A percentile compares a stretch with the other conserved stretches of the same genome.
These are phyloP conservation scores for Meloidogyne floridensis DNA, from an alignment of 1,140 invertebrate genomes.

Conservation along the genomic window DNA sequence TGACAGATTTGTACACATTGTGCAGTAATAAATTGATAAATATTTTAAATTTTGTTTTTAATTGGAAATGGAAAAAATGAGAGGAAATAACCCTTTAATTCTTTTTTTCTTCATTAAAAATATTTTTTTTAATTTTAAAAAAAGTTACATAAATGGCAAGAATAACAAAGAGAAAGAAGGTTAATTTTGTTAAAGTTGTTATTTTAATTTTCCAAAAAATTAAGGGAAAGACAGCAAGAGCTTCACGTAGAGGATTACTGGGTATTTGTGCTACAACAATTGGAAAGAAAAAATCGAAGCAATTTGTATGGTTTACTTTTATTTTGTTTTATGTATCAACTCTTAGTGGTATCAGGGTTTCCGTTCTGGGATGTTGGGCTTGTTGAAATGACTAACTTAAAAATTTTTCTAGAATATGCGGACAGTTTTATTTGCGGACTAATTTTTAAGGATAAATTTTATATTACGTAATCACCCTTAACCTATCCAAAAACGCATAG, in stretches of 20 bases:
- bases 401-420: too few relatives aligned
- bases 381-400: too few relatives aligned
- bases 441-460: too few relatives aligned
- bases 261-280: constrained; percentile 19
- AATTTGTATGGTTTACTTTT: constrained; percentile 44
- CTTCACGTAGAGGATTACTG: constrained; percentile 37
- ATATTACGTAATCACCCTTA: too few relatives aligned
- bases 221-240: constrained; percentile 47
- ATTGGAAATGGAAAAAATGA: neutral
- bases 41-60: neutral
- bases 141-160: neutral
- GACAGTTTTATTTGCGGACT: too few relatives aligned
- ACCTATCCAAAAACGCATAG: too few relatives aligned
- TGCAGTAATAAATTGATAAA: neutral
- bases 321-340: too few relatives aligned
- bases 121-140: neutral
- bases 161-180: neutral
- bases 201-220: constrained; percentile 12
- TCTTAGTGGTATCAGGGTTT: too few relatives aligned
- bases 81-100: neutral
- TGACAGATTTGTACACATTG: neutral
- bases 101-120: neutral
- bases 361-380: too few relatives aligned
- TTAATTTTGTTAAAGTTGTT: neutral
- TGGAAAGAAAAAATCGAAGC: constrained; percentile 33